Percentiles rank a stretch among this genome's conserved stretches.
These are phyloP conservation scores for Hyppa rectilinea DNA, from an alignment of 2,888 invertebrate species.

Conservation along the genomic window DNA sequence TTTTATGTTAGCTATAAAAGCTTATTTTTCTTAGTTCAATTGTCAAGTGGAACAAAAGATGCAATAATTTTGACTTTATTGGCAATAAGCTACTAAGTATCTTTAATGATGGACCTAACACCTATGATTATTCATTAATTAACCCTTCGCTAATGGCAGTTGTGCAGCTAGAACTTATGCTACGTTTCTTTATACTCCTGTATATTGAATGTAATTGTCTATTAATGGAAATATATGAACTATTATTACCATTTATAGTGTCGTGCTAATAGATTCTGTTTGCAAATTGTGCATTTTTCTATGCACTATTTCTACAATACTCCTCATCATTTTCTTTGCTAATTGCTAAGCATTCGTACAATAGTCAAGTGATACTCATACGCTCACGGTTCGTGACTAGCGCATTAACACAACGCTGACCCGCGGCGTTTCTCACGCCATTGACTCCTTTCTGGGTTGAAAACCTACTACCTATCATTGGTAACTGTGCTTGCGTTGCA, in stretches of 20 bases:
- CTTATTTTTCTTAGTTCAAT: neutral
- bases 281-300: conserved; percentile 13
- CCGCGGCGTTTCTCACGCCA: conserved; percentile 77
- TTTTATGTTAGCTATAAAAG: neutral
- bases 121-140: neutral
- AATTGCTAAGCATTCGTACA: conserved; percentile 47
- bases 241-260: neutral
- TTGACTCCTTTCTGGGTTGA: conserved; percentile 74
- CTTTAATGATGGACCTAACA: neutral
- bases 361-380: conserved; percentile 59
- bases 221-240: neutral
- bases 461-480: conserved; percentile 60
- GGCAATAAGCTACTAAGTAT: neutral
- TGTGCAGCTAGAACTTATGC: neutral
- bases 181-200: neutral
- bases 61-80: neutral
- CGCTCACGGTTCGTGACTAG: conserved; percentile 71
- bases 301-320: conserved; percentile 10
- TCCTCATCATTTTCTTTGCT: conserved; percentile 25
- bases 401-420: conserved; percentile 74
- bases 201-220: neutral
- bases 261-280: neutral
- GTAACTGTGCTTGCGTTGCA: conserved; percentile 57
- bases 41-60: neutral
- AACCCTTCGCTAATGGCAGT: neutral